Evolutionary conservation across 2,797 vertebrate species (phyloP).

Genomic region (Mormyrops attenuatus): DNA sequence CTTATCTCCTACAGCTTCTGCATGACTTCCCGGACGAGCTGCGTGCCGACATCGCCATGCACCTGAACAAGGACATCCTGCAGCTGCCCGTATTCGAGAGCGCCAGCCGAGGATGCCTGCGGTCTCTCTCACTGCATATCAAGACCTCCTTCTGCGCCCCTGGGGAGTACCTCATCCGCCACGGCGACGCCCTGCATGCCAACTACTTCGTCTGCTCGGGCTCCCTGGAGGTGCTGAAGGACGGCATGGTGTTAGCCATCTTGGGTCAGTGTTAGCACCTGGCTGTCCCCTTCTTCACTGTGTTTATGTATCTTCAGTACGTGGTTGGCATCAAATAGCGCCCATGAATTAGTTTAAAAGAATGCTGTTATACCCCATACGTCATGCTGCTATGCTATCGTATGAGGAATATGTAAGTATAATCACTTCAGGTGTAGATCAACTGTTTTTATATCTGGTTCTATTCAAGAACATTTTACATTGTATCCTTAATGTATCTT

Average conservation of each 20-base stretch:
- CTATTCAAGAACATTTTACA: not conserved
- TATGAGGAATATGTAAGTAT: not conserved
- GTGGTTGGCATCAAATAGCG: not conserved
- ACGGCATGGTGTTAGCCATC: conserved; percentile 86
- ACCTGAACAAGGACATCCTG: conserved; percentile 95
- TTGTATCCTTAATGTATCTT: not conserved
- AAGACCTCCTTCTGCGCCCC: conserved; percentile 93
- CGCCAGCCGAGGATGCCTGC: conserved; percentile 87
- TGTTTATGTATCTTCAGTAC: not conserved
- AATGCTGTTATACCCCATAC: not conserved
- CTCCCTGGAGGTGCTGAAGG: conserved; percentile 89
- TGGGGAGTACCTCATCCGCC: conserved; percentile 88
- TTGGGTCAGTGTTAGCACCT: conserved; percentile 67
- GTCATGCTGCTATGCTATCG: not conserved
- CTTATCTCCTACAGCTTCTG: conserved; percentile 69
- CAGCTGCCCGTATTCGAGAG: conserved; percentile 87
- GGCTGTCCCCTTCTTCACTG: not conserved
- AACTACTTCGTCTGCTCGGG: conserved; percentile 94
- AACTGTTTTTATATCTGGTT: not conserved
- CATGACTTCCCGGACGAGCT: conserved; percentile 95
- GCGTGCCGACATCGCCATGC: conserved; percentile 92
- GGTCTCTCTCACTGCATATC: conserved; percentile 90
- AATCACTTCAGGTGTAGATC: not conserved
- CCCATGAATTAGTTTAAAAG: not conserved
- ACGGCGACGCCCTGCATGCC: conserved; percentile 86